These are phyloP conservation scores for Urocolius indicus DNA, from an alignment of 2,113 vertebrate genomes.

Conservation along the genomic window DNA sequence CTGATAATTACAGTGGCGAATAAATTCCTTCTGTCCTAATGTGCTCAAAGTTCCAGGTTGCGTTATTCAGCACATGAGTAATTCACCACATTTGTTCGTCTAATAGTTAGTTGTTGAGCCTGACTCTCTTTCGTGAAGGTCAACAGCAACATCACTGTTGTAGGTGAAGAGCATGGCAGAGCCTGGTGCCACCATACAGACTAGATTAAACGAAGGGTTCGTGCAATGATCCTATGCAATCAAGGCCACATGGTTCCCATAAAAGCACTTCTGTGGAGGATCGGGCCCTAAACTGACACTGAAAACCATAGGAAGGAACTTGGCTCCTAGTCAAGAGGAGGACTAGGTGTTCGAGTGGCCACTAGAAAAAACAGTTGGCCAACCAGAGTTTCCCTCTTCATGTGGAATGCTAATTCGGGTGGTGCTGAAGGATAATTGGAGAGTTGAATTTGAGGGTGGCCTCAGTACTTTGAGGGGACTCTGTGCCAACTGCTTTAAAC, in stretches of 20 bases:
- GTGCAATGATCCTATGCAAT: fast-evolving
- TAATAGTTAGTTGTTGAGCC: neutral
- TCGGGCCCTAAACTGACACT: neutral
- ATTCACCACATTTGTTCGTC: neutral
- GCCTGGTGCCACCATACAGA: fast-evolving
- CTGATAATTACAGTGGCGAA: neutral
- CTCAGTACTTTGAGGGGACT: neutral
- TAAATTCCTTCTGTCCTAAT: neutral
- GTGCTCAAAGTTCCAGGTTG: neutral
- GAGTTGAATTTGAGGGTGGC: neutral
- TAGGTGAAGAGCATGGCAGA: neutral
- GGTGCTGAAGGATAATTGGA: neutral
- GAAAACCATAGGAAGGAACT: neutral
- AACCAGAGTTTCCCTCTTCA: neutral
- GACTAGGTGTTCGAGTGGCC: neutral
- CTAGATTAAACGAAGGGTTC: neutral
- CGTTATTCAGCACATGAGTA: slow-evolving; percentile 47
- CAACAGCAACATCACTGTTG: neutral
- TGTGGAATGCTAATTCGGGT: neutral
- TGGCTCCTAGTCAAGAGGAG: neutral
- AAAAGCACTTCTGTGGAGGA: neutral
- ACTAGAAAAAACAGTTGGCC: slow-evolving; percentile 36
- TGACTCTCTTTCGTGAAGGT: neutral
- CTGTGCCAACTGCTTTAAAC: neutral
- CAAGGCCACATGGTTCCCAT: neutral